Conservation (phyloP, 2,113 vertebrate genomes). For the Triplophysa dalaica region DNA sequence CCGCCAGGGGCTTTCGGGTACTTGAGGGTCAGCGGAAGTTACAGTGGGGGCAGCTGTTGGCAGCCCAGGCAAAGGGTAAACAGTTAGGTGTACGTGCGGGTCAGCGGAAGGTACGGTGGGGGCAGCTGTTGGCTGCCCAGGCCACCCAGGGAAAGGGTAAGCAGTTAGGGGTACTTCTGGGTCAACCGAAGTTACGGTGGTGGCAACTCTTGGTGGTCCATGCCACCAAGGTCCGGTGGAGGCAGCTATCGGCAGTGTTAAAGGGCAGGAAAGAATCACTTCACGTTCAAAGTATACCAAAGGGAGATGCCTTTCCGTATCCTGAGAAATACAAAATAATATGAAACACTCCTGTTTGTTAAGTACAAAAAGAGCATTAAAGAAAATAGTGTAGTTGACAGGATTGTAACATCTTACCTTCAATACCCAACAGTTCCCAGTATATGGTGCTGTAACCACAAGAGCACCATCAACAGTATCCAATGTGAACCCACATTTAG, state of each 20-base stretch:
- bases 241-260: background rate
- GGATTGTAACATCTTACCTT: conserved; percentile 28
- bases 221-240: no score
- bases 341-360: no score
- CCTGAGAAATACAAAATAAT: background rate
- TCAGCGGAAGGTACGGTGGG: no score
- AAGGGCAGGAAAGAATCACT: conserved; percentile 28
- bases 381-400: background rate
- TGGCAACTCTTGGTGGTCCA: background rate
- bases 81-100: no score
- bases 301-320: background rate
- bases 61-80: no score
- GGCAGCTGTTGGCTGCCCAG: no score
- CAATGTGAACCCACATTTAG: conserved; percentile 47
- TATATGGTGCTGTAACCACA: conserved; percentile 49
- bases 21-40: no score
- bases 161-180: no score
- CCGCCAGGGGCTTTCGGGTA: no score
- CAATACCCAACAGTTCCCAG: conserved; percentile 26
- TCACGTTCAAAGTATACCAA: conserved; percentile 12
- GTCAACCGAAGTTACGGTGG: background rate
- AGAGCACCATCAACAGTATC: conserved; percentile 42
- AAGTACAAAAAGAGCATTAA: no score
- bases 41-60: no score
- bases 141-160: no score